A percentile compares a stretch with the other conserved stretches of the same genome.
phyloP scores from a whole-genome alignment of 1,140 invertebrate species.

The Choristoneura fumiferana region DNA sequence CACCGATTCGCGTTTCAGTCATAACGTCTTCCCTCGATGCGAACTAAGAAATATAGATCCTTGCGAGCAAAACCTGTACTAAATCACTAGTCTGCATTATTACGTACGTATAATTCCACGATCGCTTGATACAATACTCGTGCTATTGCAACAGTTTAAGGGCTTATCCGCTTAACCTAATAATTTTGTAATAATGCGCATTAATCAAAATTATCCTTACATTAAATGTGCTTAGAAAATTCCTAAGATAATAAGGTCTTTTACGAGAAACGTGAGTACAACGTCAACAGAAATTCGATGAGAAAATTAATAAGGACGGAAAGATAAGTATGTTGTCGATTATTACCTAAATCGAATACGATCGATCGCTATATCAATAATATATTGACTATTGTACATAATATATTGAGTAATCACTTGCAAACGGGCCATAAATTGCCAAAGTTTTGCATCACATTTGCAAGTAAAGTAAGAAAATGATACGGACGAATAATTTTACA shows the following conservation, averaged over 20 bases:
- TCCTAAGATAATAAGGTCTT: not conserved
- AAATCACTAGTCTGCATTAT: conserved; percentile 73
- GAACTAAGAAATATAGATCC: conserved; percentile 75
- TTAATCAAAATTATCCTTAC: conserved; percentile 6
- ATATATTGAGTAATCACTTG: too few relatives aligned
- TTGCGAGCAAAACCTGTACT: conserved; percentile 72
- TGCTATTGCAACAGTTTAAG: conserved; percentile 18
- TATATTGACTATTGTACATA: too few relatives aligned
- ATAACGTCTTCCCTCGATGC: conserved; percentile 74
- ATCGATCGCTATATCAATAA: too few relatives aligned
- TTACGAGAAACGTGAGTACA: not conserved
- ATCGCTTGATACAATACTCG: conserved; percentile 22
- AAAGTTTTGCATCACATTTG: too few relatives aligned
- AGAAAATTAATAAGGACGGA: not conserved
- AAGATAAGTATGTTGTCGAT: too few relatives aligned
- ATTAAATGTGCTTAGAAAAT: not conserved
- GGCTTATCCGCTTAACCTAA: conserved; percentile 16
- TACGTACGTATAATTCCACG: conserved; percentile 56
- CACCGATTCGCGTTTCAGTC: conserved; percentile 66
- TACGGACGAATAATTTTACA: too few relatives aligned
- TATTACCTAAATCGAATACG: too few relatives aligned
- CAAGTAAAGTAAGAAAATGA: too few relatives aligned
- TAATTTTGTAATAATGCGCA: conserved; percentile 14
- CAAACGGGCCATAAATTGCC: too few relatives aligned
- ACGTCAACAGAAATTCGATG: not conserved